A percentile compares a stretch with the other conserved stretches of the same genome.
Evolutionary conservation across 2,888 invertebrate species (phyloP).

Genomic region (Cerceris rybyensis): DNA sequence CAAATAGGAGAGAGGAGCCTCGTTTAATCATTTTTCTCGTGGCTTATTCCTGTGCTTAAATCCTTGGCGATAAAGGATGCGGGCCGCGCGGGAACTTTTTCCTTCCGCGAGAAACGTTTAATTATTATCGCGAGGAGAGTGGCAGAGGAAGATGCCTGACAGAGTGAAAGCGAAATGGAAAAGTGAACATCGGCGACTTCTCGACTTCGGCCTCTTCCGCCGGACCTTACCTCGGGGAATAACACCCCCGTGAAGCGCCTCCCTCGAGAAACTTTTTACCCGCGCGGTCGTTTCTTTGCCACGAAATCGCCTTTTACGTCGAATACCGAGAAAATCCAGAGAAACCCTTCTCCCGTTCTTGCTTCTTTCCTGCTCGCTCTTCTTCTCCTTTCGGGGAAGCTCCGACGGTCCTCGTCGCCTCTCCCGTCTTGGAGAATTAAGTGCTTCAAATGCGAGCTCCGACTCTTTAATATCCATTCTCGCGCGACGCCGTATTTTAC

Average conservation of each 20-base stretch:
- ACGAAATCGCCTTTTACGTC: constrained; percentile 29
- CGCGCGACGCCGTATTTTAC: neutral
- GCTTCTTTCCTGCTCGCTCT: constrained; percentile 10
- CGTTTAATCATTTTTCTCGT: neutral
- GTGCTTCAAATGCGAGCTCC: neutral
- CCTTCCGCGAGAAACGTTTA: constrained; percentile 6
- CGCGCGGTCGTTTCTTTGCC: constrained; percentile 34
- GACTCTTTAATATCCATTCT: constrained; percentile 1
- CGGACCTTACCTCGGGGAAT: constrained; percentile 39
- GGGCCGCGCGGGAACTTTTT: neutral
- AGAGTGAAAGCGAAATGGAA: constrained; percentile 13
- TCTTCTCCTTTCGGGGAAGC: neutral
- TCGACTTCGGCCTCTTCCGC: too few relatives aligned
- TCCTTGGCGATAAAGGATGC: neutral
- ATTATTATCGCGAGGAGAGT: constrained; percentile 17
- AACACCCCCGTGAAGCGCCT: constrained; percentile 36
- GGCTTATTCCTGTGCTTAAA: neutral
- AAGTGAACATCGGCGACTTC: constrained; percentile 34
- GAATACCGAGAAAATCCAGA: constrained; percentile 22
- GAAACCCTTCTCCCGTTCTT: constrained; percentile 31
- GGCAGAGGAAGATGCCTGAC: neutral
- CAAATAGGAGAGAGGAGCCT: neutral
- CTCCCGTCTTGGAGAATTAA: neutral
- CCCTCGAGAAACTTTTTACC: constrained; percentile 53
- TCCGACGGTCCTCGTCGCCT: neutral